These are phyloP conservation scores for Muscicapa adusta DNA, from an alignment of 2,113 vertebrate species.

Conservation along the genomic window DNA sequence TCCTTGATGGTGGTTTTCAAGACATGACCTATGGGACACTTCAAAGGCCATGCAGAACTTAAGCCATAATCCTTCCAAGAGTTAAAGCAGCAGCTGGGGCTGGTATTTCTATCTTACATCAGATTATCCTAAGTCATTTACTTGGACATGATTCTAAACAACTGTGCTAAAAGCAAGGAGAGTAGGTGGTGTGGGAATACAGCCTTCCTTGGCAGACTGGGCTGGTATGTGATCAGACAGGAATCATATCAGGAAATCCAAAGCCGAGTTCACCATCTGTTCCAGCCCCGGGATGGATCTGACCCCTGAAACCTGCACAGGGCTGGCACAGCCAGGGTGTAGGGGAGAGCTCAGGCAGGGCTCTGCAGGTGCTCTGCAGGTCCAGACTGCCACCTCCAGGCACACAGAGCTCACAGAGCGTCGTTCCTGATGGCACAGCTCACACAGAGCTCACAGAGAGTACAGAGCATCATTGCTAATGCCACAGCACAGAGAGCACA, in stretches of 20 bases:
- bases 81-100: not conserved
- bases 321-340: fast-evolving
- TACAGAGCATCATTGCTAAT: not conserved
- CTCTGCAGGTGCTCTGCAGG: not conserved
- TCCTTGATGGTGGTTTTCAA: not conserved
- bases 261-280: conserved; percentile 3
- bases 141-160: not conserved
- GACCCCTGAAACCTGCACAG: not conserved
- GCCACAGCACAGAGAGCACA: not conserved
- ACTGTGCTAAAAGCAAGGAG: not conserved
- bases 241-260: not conserved
- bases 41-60: not conserved
- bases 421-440: not conserved
- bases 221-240: not conserved
- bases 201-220: conserved; percentile 1
- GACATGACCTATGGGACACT: not conserved
- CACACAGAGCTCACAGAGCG: not conserved
- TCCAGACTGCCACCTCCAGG: conserved; percentile 39
- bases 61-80: not conserved
- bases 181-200: not conserved
- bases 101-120: not conserved
- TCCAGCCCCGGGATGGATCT: not conserved
- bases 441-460: not conserved
- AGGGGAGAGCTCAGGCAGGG: not conserved
- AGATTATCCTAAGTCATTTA: not conserved